Base-by-base conservation (phyloP, 2,888 invertebrate genomes). In the Coelogynopora nodosa region DNA sequence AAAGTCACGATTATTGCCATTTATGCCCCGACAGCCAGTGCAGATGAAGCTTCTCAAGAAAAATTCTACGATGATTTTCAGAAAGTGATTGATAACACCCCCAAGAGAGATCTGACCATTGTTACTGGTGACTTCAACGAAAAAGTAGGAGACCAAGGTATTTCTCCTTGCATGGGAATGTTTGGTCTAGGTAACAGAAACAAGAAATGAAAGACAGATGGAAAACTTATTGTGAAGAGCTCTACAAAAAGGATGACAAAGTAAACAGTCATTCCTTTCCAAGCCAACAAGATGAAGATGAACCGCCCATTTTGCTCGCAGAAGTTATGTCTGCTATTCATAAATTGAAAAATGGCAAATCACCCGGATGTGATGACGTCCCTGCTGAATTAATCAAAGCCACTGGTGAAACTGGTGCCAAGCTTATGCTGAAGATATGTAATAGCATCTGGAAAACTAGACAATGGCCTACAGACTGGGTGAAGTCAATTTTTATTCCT, bases 101-200 rank as follows among this genome's bases (percentile, higher is more conserved):
- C 80, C 80, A 80, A 23, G 23, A 23, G 28, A 80, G 80, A 80
- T 27, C 23, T 80, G 23, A 29, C 31, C 84, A 29, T 84, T 26
- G 31, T 84, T n/a, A 84, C 5, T 84, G 67, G 84, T 1, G 84
- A 84, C n/a, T 84, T 29, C 30, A 84, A 84, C 31, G 84, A 29
- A 84, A 84, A 84, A 31, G 84, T 83, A n/a, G 28, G 31, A 49
- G 84, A 31, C 1, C 28, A 67, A 67, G 10, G 49, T 28, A 27
- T 67, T 23, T n/a, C 67, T 28, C 67, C n/a, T 67, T 23, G 10
- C 1, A n/a, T 23, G 26, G 67, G 67, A n/a, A 84, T 67, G 23
- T 67, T 84, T 28, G 67, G 67, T n/a, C 18, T 67, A 67, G 67
- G 67, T 23, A 67, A 31, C 18, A 23, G 67, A n/a, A 67, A 67